phyloP scores from a whole-genome alignment of 2,888 invertebrate species.

The Sesia apiformis region DNA sequence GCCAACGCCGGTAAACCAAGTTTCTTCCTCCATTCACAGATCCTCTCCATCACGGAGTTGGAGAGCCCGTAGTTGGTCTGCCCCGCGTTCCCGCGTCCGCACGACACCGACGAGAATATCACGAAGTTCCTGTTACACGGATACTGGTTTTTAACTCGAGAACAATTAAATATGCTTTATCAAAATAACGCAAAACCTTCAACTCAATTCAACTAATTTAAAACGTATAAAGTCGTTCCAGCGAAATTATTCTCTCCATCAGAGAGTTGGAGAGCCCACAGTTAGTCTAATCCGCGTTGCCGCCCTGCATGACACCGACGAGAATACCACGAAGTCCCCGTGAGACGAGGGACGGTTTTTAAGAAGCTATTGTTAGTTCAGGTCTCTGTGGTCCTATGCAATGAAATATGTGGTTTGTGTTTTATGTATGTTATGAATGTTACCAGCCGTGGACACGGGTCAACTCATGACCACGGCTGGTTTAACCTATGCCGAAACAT shows the following conservation, averaged over 20 bases:
- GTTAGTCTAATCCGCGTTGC: slow-evolving; percentile 93
- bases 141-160: not conserved
- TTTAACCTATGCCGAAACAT: too few relatives aligned
- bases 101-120: slow-evolving; percentile 92
- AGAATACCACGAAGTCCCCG: slow-evolving; percentile 91
- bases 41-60: slow-evolving; percentile 92
- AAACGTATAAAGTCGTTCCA: not conserved
- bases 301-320: slow-evolving; percentile 94
- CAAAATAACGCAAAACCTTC: too few relatives aligned
- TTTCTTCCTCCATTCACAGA: slow-evolving; percentile 82
- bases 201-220: too few relatives aligned
- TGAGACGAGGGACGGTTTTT: not conserved
- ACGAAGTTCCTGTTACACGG: slow-evolving; percentile 80
- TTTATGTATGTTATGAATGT: too few relatives aligned
- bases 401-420: too few relatives aligned
- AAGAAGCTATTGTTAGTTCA: not conserved
- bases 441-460: too few relatives aligned
- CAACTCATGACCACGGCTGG: too few relatives aligned
- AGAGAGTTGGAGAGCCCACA: slow-evolving; percentile 93
- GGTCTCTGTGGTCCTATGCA: too few relatives aligned
- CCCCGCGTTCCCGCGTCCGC: slow-evolving; percentile 93
- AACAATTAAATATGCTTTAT: not conserved
- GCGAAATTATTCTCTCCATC: slow-evolving; percentile 82
- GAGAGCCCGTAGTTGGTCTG: slow-evolving; percentile 94
- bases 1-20: slow-evolving; percentile 86